Base-by-base conservation (phyloP, 64 coral and sea anemone species). In the Platygyra sinensis region DNA sequence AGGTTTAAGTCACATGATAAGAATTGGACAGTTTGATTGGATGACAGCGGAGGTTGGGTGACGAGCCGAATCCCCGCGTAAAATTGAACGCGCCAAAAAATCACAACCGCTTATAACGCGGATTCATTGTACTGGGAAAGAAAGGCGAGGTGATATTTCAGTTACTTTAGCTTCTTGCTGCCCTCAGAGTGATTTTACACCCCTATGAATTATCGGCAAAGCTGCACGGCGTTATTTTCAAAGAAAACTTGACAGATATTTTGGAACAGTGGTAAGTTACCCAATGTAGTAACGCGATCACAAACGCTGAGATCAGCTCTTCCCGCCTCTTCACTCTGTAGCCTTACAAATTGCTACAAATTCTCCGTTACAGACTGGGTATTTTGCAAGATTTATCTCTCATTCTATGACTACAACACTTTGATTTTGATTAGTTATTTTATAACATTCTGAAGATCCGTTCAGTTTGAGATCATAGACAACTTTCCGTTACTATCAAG, bases 61-160 rank as follows among this genome's bases (percentile, higher is more conserved):
- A 89, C 22, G 72, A 13, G 57, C 88, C 72, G 87, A 88, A 91
- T 96, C 88, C 95, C 95, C 94, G 95, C 95, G 95, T 97, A 97
- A 95, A 96, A 90, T 91, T 93, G 89, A 97, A 97, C 95, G 95
- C 95, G 95, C 95, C 95, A 97, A 97, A 96, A 87, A 87, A 2
- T 80, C 90, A 87, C 95, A 97, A 97, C 95, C 92, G 95, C 91
- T 96, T 77, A 69, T 32, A 80, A 71, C 62, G 87, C 82, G 62
- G 61, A 91, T 82, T 63, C 95, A 87, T 69, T 90, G 80, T 42
- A 39, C 59, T 69, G 8, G 36, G 38, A 28, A 71, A 85, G 81
- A 71, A 85, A 71, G 32, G 81, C 62, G 81, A 85, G 30, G 62
- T 71, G 63, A 85, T 71, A 85, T 72, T 72, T 60, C 39, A 83